Conservation (phyloP, 1,140 invertebrate genomes). For the Tetraneura akinire region DNA sequence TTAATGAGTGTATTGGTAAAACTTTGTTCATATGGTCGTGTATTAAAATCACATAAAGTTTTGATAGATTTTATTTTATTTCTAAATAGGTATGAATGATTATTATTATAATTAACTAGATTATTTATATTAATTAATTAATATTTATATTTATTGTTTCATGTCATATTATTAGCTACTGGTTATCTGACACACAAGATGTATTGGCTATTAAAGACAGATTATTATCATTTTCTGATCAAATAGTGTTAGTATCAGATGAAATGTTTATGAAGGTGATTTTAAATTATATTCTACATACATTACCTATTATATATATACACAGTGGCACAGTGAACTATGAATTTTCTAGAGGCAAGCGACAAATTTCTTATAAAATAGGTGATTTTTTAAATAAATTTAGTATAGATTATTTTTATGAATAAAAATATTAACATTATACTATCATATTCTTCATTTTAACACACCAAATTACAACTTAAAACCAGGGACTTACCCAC, state of each 20-base stretch:
- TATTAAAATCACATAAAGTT: neutral
- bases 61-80: conserved; percentile 19
- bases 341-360: too few species aligned
- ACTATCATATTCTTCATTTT: too few species aligned
- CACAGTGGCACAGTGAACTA: too few species aligned
- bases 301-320: too few species aligned
- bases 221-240: conserved; percentile 14
- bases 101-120: neutral
- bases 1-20: conserved; percentile 44
- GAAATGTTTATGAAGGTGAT: conserved; percentile 7
- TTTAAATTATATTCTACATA: neutral
- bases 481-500: too few species aligned
- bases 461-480: too few species aligned
- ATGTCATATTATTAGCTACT: conserved; percentile 1
- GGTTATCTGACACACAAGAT: conserved; percentile 22
- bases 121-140: too few species aligned
- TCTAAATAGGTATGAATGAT: conserved; percentile 15
- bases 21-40: conserved; percentile 7
- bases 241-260: conserved; percentile 25
- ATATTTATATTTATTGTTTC: neutral
- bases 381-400: too few species aligned
- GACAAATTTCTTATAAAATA: too few species aligned
- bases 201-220: neutral
- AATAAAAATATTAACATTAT: too few species aligned
- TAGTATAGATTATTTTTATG: too few species aligned